Conservation (phyloP, 2,888 invertebrate species). For the Mycogona germanica region DNA sequence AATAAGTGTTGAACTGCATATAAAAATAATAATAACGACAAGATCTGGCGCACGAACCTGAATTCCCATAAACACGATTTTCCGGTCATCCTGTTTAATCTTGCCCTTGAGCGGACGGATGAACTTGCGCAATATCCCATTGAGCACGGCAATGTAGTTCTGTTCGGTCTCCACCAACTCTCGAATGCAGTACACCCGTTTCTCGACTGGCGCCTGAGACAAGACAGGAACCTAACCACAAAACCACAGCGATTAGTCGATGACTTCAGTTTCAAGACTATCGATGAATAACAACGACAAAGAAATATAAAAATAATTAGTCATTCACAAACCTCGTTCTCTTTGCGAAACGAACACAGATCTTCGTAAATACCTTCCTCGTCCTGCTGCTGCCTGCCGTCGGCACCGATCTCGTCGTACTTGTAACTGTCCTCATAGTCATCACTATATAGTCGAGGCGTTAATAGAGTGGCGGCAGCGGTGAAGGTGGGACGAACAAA, state of each 20-base stretch:
- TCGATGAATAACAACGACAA: not conserved
- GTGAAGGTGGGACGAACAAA: not conserved
- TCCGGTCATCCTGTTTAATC: slow-evolving; percentile 59
- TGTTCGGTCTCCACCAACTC: slow-evolving; percentile 94
- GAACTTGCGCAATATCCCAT: slow-evolving; percentile 67
- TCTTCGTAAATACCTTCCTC: slow-evolving; percentile 93
- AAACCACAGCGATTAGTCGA: not conserved
- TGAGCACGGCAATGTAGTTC: slow-evolving; percentile 89
- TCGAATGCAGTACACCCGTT: slow-evolving; percentile 63
- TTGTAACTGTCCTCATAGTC: slow-evolving; percentile 32
- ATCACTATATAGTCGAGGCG: slow-evolving; percentile 17
- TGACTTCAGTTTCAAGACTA: not conserved
- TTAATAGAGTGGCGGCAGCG: not conserved
- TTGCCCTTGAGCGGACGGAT: slow-evolving; percentile 56
- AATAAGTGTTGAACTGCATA: not conserved
- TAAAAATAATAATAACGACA: not conserved
- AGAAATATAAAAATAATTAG: not conserved
- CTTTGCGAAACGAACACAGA: slow-evolving; percentile 50
- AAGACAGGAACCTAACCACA: slow-evolving; percentile 6
- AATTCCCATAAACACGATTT: slow-evolving; percentile 78
- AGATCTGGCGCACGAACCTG: slow-evolving; percentile 44
- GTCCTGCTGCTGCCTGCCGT: slow-evolving; percentile 28
- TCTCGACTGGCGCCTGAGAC: slow-evolving; percentile 44
- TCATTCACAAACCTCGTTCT: slow-evolving; percentile 3
- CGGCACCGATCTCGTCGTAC: slow-evolving; percentile 30